Percentiles rank a stretch among this genome's conserved stretches.
phyloP scores from a whole-genome alignment of 2,113 vertebrate genomes.

The Tretioscincus oriximinensis region DNA sequence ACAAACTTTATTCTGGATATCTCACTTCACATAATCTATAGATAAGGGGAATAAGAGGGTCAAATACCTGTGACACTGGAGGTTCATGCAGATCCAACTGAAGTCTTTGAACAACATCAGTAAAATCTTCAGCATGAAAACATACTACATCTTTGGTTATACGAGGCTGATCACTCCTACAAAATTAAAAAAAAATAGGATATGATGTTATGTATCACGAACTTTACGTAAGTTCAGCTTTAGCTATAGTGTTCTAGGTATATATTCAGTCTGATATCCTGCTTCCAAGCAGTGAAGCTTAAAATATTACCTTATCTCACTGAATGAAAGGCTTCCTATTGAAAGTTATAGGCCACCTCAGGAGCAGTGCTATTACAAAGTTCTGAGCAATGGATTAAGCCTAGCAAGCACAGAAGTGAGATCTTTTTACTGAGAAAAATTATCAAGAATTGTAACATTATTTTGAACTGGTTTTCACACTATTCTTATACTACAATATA shows the following conservation, averaged over 20 bases:
- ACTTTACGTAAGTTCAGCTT: conserved; percentile 1
- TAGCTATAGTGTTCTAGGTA: background rate
- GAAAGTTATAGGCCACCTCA: too few relatives aligned
- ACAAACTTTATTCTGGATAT: background rate
- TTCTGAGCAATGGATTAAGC: too few relatives aligned
- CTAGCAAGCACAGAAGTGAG: too few relatives aligned
- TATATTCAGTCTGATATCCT: background rate
- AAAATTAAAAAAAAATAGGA: conserved; percentile 6
- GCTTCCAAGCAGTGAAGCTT: background rate
- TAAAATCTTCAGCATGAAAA: conserved; percentile 97
- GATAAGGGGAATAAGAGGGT: background rate
- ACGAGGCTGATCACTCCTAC: conserved; percentile 87
- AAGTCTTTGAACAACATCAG: conserved; percentile 94
- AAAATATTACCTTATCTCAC: background rate
- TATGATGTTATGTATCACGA: background rate
- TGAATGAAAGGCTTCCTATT: too few relatives aligned
- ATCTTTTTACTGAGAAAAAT: too few relatives aligned
- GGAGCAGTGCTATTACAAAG: too few relatives aligned
- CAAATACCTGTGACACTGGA: conserved; percentile 91
- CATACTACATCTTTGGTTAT: conserved; percentile 98
- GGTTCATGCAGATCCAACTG: conserved; percentile 96
- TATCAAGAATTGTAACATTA: too few relatives aligned
- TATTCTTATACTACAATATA: too few relatives aligned
- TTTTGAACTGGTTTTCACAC: too few relatives aligned
- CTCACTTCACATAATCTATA: background rate